phyloP scores from a whole-genome alignment of 1,140 invertebrate species.

The Chionoecetes opilio region DNA sequence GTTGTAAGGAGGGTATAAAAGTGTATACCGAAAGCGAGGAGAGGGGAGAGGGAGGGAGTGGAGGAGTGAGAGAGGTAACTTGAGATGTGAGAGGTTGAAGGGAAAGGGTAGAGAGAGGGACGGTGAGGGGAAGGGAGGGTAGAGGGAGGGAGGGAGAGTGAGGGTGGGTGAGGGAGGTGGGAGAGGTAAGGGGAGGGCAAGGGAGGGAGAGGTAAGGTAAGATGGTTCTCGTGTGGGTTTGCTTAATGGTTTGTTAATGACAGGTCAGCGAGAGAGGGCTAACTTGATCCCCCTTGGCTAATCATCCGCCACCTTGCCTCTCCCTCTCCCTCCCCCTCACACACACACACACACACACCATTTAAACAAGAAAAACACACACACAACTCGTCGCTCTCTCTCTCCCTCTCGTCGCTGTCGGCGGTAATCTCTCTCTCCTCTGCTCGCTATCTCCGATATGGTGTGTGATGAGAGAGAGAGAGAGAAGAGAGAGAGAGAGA shows the following conservation, averaged over 20 bases:
- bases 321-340: conserved; percentile 46
- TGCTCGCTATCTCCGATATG: background rate
- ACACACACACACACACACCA: too few species aligned
- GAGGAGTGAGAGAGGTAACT: background rate
- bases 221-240: background rate
- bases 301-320: background rate
- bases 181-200: too few species aligned
- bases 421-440: too few species aligned
- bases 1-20: too few species aligned
- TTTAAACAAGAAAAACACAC: too few species aligned
- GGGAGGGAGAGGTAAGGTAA: too few species aligned
- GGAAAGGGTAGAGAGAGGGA: background rate
- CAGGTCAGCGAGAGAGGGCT: background rate
- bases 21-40: too few species aligned
- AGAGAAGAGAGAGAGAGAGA: too few species aligned
- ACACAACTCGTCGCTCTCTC: too few species aligned
- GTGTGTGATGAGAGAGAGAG: too few species aligned
- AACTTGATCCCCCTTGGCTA: conserved; percentile 23
- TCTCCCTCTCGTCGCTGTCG: conserved; percentile 52
- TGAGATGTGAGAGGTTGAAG: too few species aligned
- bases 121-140: background rate
- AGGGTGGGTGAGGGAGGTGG: background rate
- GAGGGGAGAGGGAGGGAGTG: background rate
- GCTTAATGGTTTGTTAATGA: background rate
- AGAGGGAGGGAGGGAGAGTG: background rate